Percentiles rank a stretch among this genome's conserved stretches.
phyloP scores from a whole-genome alignment of 1,140 invertebrate species.

The Penaeus japonicus region DNA sequence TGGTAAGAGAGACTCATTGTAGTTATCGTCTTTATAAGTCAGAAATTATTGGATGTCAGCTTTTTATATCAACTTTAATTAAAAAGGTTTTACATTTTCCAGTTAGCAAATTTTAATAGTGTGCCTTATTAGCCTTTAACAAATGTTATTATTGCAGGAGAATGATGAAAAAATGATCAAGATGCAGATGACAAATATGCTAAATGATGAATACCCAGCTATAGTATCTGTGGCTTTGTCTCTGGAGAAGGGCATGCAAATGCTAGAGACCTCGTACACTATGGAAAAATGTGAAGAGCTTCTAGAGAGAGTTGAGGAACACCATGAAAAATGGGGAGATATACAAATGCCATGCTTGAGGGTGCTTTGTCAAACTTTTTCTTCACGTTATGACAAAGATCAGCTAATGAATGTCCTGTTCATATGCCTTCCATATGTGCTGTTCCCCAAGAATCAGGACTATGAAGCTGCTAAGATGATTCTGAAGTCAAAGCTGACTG shows the following conservation, averaged over 20 bases:
- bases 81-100: neutral
- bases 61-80: neutral
- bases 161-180: neutral
- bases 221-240: neutral
- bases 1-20: neutral
- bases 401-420: neutral
- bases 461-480: neutral
- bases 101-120: neutral
- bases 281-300: neutral
- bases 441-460: neutral
- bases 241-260: neutral
- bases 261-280: neutral
- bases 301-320: neutral
- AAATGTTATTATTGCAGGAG: neutral
- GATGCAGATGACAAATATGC: constrained; percentile 21
- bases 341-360: neutral
- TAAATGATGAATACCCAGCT: neutral
- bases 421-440: neutral
- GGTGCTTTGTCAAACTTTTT: neutral
- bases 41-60: neutral
- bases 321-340: neutral
- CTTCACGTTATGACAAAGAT: neutral
- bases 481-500: neutral
- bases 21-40: neutral
- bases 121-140: neutral